Conservation (phyloP, 1,140 invertebrate genomes). For the Conus ventricosus region DNA sequence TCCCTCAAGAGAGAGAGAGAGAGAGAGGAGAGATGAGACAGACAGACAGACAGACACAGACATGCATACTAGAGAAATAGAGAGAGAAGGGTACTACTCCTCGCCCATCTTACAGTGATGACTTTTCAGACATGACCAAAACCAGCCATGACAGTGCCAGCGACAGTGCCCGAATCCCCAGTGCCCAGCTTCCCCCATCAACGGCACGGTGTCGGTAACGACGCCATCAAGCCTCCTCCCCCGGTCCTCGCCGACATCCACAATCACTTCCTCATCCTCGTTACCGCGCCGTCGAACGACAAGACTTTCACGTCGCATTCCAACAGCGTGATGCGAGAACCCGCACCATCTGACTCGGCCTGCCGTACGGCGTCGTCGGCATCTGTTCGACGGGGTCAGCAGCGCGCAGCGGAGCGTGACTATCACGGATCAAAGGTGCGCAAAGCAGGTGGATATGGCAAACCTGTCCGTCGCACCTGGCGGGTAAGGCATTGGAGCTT, state of each 20-base stretch:
- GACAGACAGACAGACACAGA: conserved; percentile 12
- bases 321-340: conserved; percentile 21
- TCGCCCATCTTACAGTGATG: background rate
- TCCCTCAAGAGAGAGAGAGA: conserved; percentile 7
- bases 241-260: conserved; percentile 11
- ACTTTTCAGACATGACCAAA: conserved; percentile 33
- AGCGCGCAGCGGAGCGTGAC: background rate
- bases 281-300: conserved; percentile 28
- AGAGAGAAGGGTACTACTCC: background rate
- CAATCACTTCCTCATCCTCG: background rate
- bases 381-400: background rate
- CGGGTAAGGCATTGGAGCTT: background rate
- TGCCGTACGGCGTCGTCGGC: no score
- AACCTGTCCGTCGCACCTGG: background rate
- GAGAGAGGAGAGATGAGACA: conserved; percentile 19
- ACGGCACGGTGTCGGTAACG: conserved; percentile 26
- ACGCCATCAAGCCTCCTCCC: background rate
- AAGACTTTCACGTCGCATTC: background rate
- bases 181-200: conserved; percentile 36
- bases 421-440: background rate
- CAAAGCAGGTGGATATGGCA: background rate
- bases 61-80: background rate
- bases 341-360: conserved; percentile 1
- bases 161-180: conserved; percentile 45
- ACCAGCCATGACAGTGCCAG: conserved; percentile 48